These are phyloP conservation scores for Epinotia demarniana DNA, from an alignment of 2,888 invertebrate species.

Conservation along the genomic window DNA sequence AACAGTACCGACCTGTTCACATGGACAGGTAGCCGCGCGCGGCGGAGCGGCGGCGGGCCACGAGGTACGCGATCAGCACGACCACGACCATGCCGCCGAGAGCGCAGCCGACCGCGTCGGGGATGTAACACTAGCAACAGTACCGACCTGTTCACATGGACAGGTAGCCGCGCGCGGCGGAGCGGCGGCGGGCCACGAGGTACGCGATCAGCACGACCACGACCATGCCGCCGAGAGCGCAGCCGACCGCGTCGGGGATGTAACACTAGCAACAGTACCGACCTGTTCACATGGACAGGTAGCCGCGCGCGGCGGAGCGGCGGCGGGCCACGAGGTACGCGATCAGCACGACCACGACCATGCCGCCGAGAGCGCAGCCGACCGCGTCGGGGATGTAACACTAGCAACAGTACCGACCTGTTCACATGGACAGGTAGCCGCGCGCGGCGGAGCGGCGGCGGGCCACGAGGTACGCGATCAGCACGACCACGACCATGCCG, in stretches of 20 bases:
- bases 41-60: constrained; percentile 94
- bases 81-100: constrained; percentile 88
- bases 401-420: constrained; percentile 28
- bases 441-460: constrained; percentile 92
- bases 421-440: constrained; percentile 95
- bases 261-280: constrained; percentile 2
- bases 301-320: constrained; percentile 92
- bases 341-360: constrained; percentile 95
- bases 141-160: constrained; percentile 87
- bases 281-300: constrained; percentile 91
- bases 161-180: constrained; percentile 93
- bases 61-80: constrained; percentile 96
- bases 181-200: constrained; percentile 94
- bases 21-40: constrained; percentile 95
- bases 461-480: constrained; percentile 96
- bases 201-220: constrained; percentile 96
- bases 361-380: too few species aligned
- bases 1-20: constrained; percentile 70
- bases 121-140: background rate
- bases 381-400: too few species aligned
- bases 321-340: constrained; percentile 97
- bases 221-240: constrained; percentile 81
- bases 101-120: too few species aligned
- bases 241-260: too few species aligned
- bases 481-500: constrained; percentile 92